phyloP scores from a whole-genome alignment of 2,888 invertebrate genomes.

The Heliconius cydno region DNA sequence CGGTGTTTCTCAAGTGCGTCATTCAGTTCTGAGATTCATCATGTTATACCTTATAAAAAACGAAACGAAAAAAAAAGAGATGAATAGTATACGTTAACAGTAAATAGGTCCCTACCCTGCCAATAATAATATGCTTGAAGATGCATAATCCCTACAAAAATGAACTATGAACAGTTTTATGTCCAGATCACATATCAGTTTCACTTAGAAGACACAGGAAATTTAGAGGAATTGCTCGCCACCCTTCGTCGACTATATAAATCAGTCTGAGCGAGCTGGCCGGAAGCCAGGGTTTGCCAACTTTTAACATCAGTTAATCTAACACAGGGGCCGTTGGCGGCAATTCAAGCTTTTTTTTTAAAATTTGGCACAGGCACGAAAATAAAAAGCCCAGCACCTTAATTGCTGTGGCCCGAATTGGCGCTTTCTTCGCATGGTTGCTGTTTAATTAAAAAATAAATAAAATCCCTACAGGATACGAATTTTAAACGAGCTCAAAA shows the following conservation, averaged over 20 bases:
- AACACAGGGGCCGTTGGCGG: slow-evolving; percentile 67
- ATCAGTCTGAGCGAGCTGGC: slow-evolving; percentile 34
- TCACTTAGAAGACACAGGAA: slow-evolving; percentile 35
- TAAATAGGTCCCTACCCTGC: no score
- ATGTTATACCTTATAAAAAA: no score
- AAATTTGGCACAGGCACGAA: slow-evolving; percentile 72
- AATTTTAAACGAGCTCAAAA: slow-evolving; percentile 38
- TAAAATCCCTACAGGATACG: slow-evolving; percentile 42
- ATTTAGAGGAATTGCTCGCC: slow-evolving; percentile 27
- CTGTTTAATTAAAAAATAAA: slow-evolving; percentile 62
- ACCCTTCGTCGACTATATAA: slow-evolving; percentile 37
- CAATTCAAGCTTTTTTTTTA: slow-evolving; percentile 68
- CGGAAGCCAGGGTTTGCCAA: slow-evolving; percentile 41
- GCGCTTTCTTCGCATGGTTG: slow-evolving; percentile 57
- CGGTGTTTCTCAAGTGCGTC: no score
- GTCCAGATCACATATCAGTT: slow-evolving; percentile 27
- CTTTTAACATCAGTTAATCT: slow-evolving; percentile 78
- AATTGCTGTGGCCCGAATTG: slow-evolving; percentile 75
- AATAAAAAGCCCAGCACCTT: slow-evolving; percentile 69
- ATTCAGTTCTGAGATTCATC: no score
- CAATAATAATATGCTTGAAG: neutral
- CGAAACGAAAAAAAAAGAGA: no score
- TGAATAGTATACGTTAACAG: no score
- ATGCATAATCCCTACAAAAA: neutral
- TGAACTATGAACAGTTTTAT: no score